Conservation (phyloP, 2,113 vertebrate species). For the Panurus biarmicus region DNA sequence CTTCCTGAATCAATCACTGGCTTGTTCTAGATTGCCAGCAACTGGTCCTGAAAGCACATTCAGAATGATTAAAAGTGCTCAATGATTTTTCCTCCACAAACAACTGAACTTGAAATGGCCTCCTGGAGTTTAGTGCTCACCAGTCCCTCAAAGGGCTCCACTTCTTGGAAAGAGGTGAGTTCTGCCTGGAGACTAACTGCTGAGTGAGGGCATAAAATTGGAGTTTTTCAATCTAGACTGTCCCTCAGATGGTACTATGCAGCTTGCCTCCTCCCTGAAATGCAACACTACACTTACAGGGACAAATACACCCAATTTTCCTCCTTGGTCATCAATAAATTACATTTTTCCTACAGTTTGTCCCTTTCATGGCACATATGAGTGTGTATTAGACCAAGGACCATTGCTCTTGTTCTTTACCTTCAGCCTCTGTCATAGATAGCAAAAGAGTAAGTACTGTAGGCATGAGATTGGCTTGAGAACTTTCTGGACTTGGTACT, state of each 20-base stretch:
- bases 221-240: neutral
- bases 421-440: neutral
- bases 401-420: neutral
- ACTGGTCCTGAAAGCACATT: neutral
- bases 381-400: neutral
- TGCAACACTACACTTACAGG: neutral
- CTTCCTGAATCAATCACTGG: neutral
- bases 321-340: neutral
- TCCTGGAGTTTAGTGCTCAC: neutral
- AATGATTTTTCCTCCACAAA: neutral
- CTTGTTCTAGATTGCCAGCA: neutral
- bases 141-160: neutral
- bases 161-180: neutral
- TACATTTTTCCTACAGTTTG: neutral
- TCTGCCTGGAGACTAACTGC: neutral
- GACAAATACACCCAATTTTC: neutral
- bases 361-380: neutral
- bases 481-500: neutral
- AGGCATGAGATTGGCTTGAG: neutral
- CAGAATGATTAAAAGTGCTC: neutral
- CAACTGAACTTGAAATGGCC: neutral
- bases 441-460: neutral
- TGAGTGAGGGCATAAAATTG: neutral
- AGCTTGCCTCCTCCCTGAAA: neutral
- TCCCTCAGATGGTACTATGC: neutral